Conservation (phyloP, 2,888 invertebrate genomes). For the Folsomia manolachei region DNA sequence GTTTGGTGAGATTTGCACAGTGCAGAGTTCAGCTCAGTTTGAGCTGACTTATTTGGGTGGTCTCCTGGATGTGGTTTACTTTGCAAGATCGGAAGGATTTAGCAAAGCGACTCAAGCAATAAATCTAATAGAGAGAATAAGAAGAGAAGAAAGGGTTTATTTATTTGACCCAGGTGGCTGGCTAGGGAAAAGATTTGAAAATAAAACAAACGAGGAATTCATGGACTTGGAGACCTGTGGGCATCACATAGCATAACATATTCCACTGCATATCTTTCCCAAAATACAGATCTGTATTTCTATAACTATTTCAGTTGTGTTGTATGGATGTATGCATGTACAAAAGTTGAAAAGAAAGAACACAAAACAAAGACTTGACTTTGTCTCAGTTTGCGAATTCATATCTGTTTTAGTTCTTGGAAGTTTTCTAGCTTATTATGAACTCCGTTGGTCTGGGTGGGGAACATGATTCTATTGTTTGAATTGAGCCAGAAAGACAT, state of each 20-base stretch:
- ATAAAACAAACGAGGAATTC: constrained; percentile 13
- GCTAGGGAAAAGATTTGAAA: neutral
- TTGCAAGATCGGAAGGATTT: neutral
- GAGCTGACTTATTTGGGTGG: no score
- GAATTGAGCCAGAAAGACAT: no score
- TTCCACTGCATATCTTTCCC: neutral
- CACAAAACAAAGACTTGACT: neutral
- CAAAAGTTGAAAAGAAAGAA: neutral
- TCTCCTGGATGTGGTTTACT: neutral
- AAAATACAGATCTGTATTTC: no score
- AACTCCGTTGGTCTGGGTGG: neutral
- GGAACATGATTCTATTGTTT: no score
- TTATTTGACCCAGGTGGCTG: constrained; percentile 15
- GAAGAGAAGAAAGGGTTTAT: constrained; percentile 7
- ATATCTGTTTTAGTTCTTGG: no score
- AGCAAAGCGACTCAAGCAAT: neutral
- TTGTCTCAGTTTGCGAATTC: neutral
- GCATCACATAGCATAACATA: neutral
- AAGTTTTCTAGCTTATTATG: neutral
- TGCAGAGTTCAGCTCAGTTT: neutral
- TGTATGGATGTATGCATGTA: no score
- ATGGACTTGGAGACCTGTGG: neutral
- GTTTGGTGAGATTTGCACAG: neutral
- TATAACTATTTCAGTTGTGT: neutral
- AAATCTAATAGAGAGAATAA: neutral